phyloP scores from a whole-genome alignment of 2,113 vertebrate genomes.

The Apteryx mantelli region DNA sequence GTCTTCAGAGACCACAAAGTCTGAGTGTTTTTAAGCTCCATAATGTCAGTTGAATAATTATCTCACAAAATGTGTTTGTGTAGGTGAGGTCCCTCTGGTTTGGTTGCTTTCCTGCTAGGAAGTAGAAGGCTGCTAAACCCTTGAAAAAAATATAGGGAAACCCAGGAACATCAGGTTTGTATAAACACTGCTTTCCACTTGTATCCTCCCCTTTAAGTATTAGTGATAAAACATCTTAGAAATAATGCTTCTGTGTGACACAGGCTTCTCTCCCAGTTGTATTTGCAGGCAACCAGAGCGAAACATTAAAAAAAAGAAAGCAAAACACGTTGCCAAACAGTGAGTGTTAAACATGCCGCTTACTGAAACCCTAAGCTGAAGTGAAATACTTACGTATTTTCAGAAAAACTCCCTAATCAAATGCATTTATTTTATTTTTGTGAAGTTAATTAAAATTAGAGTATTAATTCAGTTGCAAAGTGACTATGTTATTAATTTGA shows the following conservation, averaged over 20 bases:
- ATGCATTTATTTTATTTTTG: conserved; percentile 2
- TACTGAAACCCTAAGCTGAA: not conserved
- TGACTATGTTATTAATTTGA: conserved; percentile 30
- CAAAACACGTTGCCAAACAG: not conserved
- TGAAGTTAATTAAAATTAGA: conserved; percentile 39
- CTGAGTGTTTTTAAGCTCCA: conserved; percentile 34
- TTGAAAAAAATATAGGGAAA: conserved; percentile 51
- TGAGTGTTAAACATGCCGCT: conserved; percentile 17
- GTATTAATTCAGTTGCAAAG: conserved; percentile 21
- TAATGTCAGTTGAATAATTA: conserved; percentile 74
- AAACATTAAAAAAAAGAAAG: conserved; percentile 42
- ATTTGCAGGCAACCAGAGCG: not conserved
- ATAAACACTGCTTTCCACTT: conserved; percentile 51
- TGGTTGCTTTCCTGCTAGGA: conserved; percentile 65
- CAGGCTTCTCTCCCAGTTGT: not conserved
- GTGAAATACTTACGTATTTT: not conserved
- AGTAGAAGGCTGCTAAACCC: conserved; percentile 61
- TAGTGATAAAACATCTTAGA: conserved; percentile 37
- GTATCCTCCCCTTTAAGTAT: conserved; percentile 32
- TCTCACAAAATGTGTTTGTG: conserved; percentile 55
- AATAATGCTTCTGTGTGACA: conserved; percentile 4
- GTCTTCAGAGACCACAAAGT: conserved; percentile 50
- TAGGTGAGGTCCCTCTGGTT: conserved; percentile 71
- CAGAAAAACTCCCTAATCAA: conserved; percentile 10
- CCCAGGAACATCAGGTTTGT: not conserved